Conservation (phyloP, 2,797 vertebrate genomes). For the Varecia variegata region DNA sequence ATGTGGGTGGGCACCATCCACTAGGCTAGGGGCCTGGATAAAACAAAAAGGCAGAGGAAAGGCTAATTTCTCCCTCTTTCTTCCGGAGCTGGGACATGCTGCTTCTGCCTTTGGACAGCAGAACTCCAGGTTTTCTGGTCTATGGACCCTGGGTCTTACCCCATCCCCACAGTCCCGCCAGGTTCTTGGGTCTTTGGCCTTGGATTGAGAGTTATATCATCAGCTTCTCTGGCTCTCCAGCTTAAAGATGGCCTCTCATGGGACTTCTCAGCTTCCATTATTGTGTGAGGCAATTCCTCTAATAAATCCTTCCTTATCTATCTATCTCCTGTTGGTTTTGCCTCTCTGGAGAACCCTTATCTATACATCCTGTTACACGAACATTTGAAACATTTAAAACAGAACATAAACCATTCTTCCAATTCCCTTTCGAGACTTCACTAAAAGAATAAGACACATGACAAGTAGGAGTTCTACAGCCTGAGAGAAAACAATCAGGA, state of each 20-base stretch:
- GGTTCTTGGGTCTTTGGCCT: not conserved
- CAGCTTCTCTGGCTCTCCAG: not conserved
- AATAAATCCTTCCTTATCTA: not conserved
- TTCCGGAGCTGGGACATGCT: not conserved
- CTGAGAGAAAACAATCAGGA: not conserved
- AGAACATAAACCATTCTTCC: not conserved
- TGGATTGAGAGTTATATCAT: not conserved
- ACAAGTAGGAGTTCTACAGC: not conserved
- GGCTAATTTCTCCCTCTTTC: not conserved
- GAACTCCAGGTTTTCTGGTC: not conserved
- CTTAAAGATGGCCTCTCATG: not conserved
- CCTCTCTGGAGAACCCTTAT: not conserved
- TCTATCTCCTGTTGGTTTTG: not conserved
- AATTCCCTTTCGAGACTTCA: not conserved
- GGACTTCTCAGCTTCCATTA: too few relatives aligned
- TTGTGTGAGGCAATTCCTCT: not conserved
- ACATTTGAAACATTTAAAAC: not conserved
- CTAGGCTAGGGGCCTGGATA: not conserved
- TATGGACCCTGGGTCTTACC: not conserved
- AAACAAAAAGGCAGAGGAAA: not conserved
- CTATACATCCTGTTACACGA: not conserved
- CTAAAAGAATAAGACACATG: not conserved
- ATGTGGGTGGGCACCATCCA: not conserved
- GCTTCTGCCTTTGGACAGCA: not conserved
- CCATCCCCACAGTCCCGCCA: not conserved